Conservation (phyloP, 1,140 invertebrate genomes). For the Sinonovacula constricta region DNA sequence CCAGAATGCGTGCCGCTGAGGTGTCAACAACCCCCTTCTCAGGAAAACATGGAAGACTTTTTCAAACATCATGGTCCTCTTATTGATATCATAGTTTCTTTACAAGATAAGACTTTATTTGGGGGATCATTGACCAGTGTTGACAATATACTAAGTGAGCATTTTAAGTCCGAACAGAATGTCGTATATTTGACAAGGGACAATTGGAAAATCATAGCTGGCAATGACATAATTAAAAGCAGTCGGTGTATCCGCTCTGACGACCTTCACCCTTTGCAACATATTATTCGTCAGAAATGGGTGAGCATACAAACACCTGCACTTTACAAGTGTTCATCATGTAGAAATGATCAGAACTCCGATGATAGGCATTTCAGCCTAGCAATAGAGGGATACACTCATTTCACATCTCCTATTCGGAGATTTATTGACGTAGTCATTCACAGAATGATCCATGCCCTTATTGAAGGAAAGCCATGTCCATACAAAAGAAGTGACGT, state of each 20-base stretch:
- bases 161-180: slow-evolving; percentile 15
- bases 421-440: slow-evolving; percentile 79
- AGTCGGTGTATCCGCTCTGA: slow-evolving; percentile 5
- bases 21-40: slow-evolving; percentile 53
- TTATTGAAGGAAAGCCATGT: slow-evolving; percentile 72
- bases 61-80: slow-evolving; percentile 27
- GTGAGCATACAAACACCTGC: slow-evolving; percentile 50
- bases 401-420: slow-evolving; percentile 78
- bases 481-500: slow-evolving; percentile 56
- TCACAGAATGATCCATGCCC: slow-evolving; percentile 85
- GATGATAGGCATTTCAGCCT: slow-evolving; percentile 49
- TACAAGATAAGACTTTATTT: slow-evolving; percentile 44
- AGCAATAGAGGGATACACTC: slow-evolving; percentile 67
- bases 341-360: background rate
- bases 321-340: slow-evolving; percentile 50
- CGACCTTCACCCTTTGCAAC: slow-evolving; percentile 52
- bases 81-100: slow-evolving; percentile 45
- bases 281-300: slow-evolving; percentile 46
- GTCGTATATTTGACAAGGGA: background rate
- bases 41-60: slow-evolving; percentile 50
- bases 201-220: background rate
- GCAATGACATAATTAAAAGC: slow-evolving; percentile 9
- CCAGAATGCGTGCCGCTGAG: slow-evolving; percentile 43
- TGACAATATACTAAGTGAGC: slow-evolving; percentile 17
- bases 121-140: background rate